Base-by-base conservation (phyloP, 37 sponge, comb jelly and placozoan species). In the Halisarca cf. caerulea region DNA sequence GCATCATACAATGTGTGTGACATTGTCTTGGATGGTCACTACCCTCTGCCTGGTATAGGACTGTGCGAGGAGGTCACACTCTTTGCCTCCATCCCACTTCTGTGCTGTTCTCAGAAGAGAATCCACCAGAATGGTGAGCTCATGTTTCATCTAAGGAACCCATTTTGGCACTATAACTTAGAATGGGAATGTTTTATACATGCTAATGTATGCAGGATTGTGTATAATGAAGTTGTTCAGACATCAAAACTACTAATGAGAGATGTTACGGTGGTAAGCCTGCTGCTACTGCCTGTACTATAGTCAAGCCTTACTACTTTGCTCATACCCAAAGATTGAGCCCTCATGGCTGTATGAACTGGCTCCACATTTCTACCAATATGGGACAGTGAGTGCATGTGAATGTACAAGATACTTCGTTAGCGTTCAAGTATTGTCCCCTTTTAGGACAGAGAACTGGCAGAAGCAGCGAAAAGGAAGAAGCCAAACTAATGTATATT, bases 291-390 rank as follows among this genome's bases (percentile, higher is more conserved):
- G n/a, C n/a, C n/a, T n/a, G n/a, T n/a, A n/a, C n/a, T n/a, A n/a
- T n/a, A n/a, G n/a, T n/a, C n/a, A n/a, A n/a, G n/a, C 51, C 51
- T 47, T 47, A 6, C 51, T 14, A 47, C 30, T 62, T 23, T 62
- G 17, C 57, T 55, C 17, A 55, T 55, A 17, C 33, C 77, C 81
- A 2, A 66, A 95, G 96, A 93, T 95, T 83, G 89, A 97, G 42
- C 93, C 96, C n/a, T 87, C 85, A 0, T 97, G 97, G 97, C 58
- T 97, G 44, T 85, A 92, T 71, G 93, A 97, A 54, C 43, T 97
- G 68, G 96, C 97, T 20, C 93, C 97, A 32, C 97, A 97, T 58
- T 97, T 90, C 82, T 97, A 97, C 73, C 89, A 97, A 34, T 97
- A 82, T 92, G 97, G 97, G 54, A 97, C 97, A n/a, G 97, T 95